These are phyloP conservation scores for Drosophila lini DNA, from an alignment of 1,140 invertebrate genomes.

Conservation along the genomic window DNA sequence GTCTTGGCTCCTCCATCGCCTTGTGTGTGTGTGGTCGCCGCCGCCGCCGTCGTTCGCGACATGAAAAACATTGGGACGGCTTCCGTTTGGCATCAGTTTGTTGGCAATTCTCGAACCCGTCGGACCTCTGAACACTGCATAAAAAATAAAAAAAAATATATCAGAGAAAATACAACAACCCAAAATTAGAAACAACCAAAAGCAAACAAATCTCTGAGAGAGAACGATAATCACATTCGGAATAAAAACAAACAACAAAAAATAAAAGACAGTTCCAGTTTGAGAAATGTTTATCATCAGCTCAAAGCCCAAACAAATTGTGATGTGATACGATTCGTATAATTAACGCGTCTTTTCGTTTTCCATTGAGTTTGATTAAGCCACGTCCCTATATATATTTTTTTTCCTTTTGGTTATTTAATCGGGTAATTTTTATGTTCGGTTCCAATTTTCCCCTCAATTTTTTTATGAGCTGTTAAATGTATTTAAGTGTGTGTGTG, in stretches of 20 bases:
- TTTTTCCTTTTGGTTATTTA: slow-evolving; percentile 22
- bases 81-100: slow-evolving; percentile 81
- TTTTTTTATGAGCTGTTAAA: slow-evolving; percentile 71
- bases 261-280: slow-evolving; percentile 1
- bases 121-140: slow-evolving; percentile 38
- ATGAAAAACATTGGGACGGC: slow-evolving; percentile 77
- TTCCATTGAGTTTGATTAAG: slow-evolving; percentile 57
- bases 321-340: slow-evolving; percentile 72
- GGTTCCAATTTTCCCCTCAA: slow-evolving; percentile 2
- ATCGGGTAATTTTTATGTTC: slow-evolving; percentile 56
- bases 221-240: slow-evolving; percentile 1
- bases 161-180: background rate
- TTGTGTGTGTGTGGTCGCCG: slow-evolving; percentile 46
- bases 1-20: slow-evolving; percentile 19
- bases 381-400: background rate
- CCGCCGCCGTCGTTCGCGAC: slow-evolving; percentile 40
- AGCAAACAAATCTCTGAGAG: slow-evolving; percentile 2
- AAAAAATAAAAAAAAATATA: background rate
- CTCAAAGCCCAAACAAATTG: slow-evolving; percentile 36
- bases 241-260: slow-evolving; percentile 18
- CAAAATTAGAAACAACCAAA: slow-evolving; percentile 5
- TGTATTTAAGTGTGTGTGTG: slow-evolving; percentile 25
- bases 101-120: slow-evolving; percentile 79
- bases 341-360: slow-evolving; percentile 63
- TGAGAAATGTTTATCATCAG: slow-evolving; percentile 26